Evolutionary conservation across 2,888 invertebrate species (phyloP), one percentile per base, ranked within the genome.

Genomic region (Rhyacophila evoluta): DNA sequence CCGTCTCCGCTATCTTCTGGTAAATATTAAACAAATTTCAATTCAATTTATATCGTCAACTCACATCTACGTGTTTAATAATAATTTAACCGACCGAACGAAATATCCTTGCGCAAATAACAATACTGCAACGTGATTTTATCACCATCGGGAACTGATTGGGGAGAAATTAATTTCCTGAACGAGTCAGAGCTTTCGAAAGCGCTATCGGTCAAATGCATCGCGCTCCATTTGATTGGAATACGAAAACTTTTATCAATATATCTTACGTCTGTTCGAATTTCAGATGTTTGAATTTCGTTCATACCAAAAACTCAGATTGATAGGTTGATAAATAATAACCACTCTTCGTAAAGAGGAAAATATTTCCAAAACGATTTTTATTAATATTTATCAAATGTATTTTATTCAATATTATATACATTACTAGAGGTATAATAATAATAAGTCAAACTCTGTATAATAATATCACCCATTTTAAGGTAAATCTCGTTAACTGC

Each of bases 131-230:
- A 12, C 15, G 19, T 28, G 69, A 28, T 69, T 69, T 33, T 29
- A 69, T 73, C 41, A 19, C 10, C 19, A 10, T 19, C 27, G 73
- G 3, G 19, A 37, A 75, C 78, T 74, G 77, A 78, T 78, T 75
- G 78, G 36, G 74, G 78, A 79, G 81, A 78, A 81, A 79, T 79
- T 81, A 81, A 81, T 81, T 81, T 81, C 81, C 81, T 78, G 72
- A 15, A 69, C 67, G 41, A 77, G 70, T 71, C 72, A 11, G 4
- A 74, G 74, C n/a, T 19, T 74, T 25, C 41, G 8, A 41, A 28
- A 27, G 19, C 11, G 11, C 29, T 71, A 71, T 71, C 71, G 76
- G 71, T 71, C 76, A 71, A 71, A 71, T 71, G 11, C 33, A 25
- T 67, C 29, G 36, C 55, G 28, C 33, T 10, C n/a, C 19, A 15